Base-by-base conservation (phyloP, 2,888 invertebrate species). In the Dynastes tityus region DNA sequence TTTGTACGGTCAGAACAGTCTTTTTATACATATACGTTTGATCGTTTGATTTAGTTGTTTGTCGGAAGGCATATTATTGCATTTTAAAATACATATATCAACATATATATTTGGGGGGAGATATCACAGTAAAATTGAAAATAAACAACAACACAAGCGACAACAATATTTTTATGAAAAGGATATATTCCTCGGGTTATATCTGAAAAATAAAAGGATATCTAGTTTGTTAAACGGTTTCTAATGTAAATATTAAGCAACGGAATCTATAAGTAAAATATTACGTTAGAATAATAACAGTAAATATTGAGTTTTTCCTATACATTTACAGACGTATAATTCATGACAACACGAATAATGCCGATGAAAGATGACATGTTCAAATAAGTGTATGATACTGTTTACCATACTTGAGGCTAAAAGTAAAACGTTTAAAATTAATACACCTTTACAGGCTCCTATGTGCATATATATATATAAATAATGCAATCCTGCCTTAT, bases 151-250 rank as follows among this genome's bases (percentile, higher is more conserved):
- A 64, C 27, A 65, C 51, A 76, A 37, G 65, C 13, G 13, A 64
- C 13, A 51, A 67, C n/a, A 76, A 67, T 5, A 63, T 29, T 63
- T 11, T 29, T 13, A 32, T 58, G 51, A 65, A 73, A 78, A 78
- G n/a, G 68, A 78, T 73, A 78, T 78, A 73, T 78, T 78, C 73
- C 71, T 71, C 51, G 68, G 78, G n/a, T 29, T 73, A 61, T 78
- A 78, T 73, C 78, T 78, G 78, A 78, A 78, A 78, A 71, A 73
- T 40, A 78, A 78, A 40, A 67, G 5, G 5, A 58, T 16, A 37
- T 67, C 58, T 74, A 63, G 16, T 71, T 27, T 55, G 11, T 73
- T 73, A 73, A 58, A 40, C 49, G 1, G 45, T 61, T 40, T n/a
- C 27, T 13, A 61, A 61, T 45, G 49, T 58, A 73, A 74, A 45